Base-by-base conservation (phyloP, 2,113 vertebrate genomes). In the Anolis sagrei region DNA sequence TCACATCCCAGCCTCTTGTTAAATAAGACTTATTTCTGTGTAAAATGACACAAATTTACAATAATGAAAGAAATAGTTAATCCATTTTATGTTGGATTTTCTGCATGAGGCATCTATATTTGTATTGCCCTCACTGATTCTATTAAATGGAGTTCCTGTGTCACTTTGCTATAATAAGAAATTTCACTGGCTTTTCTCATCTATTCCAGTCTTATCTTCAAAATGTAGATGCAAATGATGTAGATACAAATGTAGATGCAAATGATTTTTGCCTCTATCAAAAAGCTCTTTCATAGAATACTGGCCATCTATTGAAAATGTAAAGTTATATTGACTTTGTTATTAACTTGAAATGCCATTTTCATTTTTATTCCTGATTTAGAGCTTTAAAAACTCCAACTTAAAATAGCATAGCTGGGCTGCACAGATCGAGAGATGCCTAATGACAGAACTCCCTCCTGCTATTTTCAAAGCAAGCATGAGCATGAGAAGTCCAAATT, bases 361-460 rank as follows among this genome's bases (percentile, higher is more conserved):
- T 82, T 29, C 11, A 39, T 7, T 69, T n/a, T 81, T 68, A 9
- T 29, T 29, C 36, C 75, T 74, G 29, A 48, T 51, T 74, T 85
- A 16, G 19, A 84, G 48, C 0, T 69, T 77, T 78, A 58, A 70
- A 39, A 51, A 79, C 27, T 27, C 62, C 25, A 84, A 83, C 29
- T 14, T 76, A 16, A 88, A 77, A 74, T 32, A 85, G 0, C 44
- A 3, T 80, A 9, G 29, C 79, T 27, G 90, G 14, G 27, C 4
- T 61, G 10, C 4, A 90, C 11, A 91, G 18, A 85, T 76, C 78
- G 83, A 76, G 88, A 83, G 25, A 90, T 89, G 85, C 21, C n/a
- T 79, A 85, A 82, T 11, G 23, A 80, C 25, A 76, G 9, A 27
- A 44, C 84, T 68, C 27, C 29, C 0, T 90, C 36, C 48, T 86